Percentiles rank a stretch among this genome's conserved stretches.
These are phyloP conservation scores for Strongylocentrotus purpuratus DNA, from an alignment of 35 echinoderm and acorn worm species.

Conservation along the genomic window DNA sequence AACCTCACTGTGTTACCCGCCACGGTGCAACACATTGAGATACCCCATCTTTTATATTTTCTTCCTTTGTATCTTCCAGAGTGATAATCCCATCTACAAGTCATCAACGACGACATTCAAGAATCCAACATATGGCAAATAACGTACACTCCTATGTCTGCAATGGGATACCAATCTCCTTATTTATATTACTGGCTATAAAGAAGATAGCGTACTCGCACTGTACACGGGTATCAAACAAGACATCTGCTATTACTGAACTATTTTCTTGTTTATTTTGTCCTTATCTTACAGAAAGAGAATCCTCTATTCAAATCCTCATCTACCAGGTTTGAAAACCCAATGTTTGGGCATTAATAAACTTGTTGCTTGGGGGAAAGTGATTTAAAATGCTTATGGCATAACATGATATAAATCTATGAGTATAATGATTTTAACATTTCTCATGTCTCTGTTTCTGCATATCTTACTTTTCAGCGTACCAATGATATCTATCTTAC, in stretches of 20 bases:
- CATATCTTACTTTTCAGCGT: not conserved
- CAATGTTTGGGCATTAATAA: not conserved
- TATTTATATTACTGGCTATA: not conserved
- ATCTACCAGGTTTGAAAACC: not conserved
- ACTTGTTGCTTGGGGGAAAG: not conserved
- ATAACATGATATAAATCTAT: not conserved
- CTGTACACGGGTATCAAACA: not conserved
- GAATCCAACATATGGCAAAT: conserved; percentile 80
- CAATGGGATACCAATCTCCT: conserved; percentile 4
- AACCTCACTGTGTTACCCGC: not conserved
- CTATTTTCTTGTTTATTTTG: not conserved
- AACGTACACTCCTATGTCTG: not conserved
- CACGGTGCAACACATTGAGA: not conserved
- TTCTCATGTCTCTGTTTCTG: not conserved
- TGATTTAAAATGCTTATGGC: not conserved
- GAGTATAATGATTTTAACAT: not conserved
- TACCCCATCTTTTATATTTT: not conserved
- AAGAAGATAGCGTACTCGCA: not conserved
- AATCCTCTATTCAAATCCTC: not conserved
- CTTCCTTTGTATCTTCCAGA: conserved; percentile 53
- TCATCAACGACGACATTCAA: conserved; percentile 81
- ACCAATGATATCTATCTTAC: not conserved
- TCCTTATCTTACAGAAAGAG: not conserved
- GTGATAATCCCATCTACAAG: conserved; percentile 85
- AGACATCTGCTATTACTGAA: not conserved